Conservation (phyloP, 2,888 invertebrate species). For the Epinotia brunnichana region DNA sequence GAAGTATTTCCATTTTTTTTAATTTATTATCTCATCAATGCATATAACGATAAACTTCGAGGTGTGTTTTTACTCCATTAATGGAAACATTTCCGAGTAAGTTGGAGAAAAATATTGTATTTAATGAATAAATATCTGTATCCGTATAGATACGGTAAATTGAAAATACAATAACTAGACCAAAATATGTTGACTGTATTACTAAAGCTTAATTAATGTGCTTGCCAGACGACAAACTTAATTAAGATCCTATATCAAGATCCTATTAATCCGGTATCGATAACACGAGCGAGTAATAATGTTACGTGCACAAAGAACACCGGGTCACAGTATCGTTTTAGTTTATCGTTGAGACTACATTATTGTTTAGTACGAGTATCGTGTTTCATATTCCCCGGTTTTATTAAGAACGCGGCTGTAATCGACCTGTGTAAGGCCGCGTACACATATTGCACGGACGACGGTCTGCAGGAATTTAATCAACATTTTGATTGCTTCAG, state of each 20-base stretch:
- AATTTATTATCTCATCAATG: too few species aligned
- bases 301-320: conserved; percentile 37
- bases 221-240: conserved; percentile 41
- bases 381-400: conserved; percentile 30
- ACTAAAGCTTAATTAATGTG: conserved; percentile 34
- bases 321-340: conserved; percentile 35
- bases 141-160: neutral
- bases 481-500: conserved; percentile 32
- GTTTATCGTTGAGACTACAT: conserved; percentile 32
- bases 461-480: conserved; percentile 34
- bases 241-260: conserved; percentile 44
- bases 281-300: conserved; percentile 38
- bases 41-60: too few species aligned
- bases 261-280: conserved; percentile 43
- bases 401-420: conserved; percentile 39
- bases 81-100: too few species aligned
- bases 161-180: neutral
- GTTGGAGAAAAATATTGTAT: too few species aligned
- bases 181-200: conserved; percentile 3
- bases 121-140: too few species aligned
- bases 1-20: too few species aligned
- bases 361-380: conserved; percentile 27
- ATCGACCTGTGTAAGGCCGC: conserved; percentile 31
- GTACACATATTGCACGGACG: conserved; percentile 28
- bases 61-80: too few species aligned